phyloP scores from a whole-genome alignment of 2,113 vertebrate species.

The Monopterus albus region DNA sequence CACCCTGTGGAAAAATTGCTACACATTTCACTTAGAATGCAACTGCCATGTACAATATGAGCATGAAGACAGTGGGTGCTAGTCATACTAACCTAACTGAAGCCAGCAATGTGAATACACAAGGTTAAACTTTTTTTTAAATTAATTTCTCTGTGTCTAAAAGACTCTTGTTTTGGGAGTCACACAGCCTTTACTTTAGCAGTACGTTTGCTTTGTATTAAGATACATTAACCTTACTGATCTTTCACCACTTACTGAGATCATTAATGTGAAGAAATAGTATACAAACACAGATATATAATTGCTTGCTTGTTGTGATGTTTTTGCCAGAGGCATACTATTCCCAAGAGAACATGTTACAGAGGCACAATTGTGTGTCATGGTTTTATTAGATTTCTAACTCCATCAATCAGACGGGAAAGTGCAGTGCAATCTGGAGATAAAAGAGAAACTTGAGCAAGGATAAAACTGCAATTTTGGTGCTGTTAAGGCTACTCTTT shows the following conservation, averaged over 20 bases:
- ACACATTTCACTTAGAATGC: no score
- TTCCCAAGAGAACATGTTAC: constrained; percentile 41
- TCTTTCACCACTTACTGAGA: constrained; percentile 8
- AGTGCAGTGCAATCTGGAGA: constrained; percentile 41
- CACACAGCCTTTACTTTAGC: not conserved
- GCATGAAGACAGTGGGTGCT: no score
- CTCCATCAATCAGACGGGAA: constrained; percentile 44
- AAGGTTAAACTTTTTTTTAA: no score
- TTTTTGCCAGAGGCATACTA: constrained; percentile 45
- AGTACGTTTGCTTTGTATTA: not conserved
- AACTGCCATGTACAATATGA: no score
- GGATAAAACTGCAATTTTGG: constrained; percentile 37
- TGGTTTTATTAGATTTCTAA: constrained; percentile 63
- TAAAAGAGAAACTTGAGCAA: constrained; percentile 16
- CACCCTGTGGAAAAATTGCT: no score
- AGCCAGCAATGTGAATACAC: no score
- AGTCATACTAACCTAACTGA: no score
- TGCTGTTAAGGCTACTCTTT: constrained; percentile 38
- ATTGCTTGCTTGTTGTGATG: constrained; percentile 46
- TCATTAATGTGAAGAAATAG: constrained; percentile 26
- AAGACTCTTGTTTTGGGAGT: no score
- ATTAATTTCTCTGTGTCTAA: no score
- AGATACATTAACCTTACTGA: no score
- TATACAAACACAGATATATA: no score
- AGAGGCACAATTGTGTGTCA: constrained; percentile 47